Base-by-base conservation (phyloP, 2,888 invertebrate genomes). In the Chouioia cunea region DNA sequence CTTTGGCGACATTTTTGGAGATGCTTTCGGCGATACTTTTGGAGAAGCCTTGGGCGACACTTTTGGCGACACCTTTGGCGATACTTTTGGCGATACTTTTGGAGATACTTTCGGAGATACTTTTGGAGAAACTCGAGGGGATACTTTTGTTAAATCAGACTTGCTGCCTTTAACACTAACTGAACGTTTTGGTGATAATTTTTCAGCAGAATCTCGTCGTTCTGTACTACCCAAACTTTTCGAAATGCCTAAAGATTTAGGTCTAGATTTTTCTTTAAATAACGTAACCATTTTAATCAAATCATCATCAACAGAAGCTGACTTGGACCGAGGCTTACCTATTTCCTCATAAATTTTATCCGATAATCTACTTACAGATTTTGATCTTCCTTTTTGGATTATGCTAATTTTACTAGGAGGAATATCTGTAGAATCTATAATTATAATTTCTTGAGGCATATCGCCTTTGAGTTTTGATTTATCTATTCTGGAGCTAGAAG, bases 141-240 rank as follows among this genome's bases (percentile, higher is more conserved):
- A 73, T 54, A 74, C 56, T 66, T 70, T 76, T 18, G 70, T 27
- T 65, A 73, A 62, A 77, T 90, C 91, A 48, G 90, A 87, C 80
- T 90, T 91, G 56, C 90, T 82, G 89, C 89, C 72, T 89, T 89
- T 72, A 89, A 76, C 57, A 62, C 66, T 73, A 36, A 70, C 62
- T 6, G 77, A 76, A 66, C 81, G 79, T 69, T 85, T 85, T 4
- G 83, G 83, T 0, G 85, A 85, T 14, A 83, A 75, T 74, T 80
- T 85, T 18, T 85, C 85, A 18, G 76, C 14, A 2, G 83, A 81
- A 54, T 85, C 85, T 68, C 79, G 82, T 53, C 79, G 79, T 48
- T 85, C 85, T 0, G 83, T 81, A 50, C 83, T 84, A 10, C 84
- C 80, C 22, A 85, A 77, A 65, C 85, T 85, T 71, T 85, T 85